These are phyloP conservation scores for Dromaius novaehollandiae DNA, from an alignment of 2,113 vertebrate genomes.

Conservation along the genomic window DNA sequence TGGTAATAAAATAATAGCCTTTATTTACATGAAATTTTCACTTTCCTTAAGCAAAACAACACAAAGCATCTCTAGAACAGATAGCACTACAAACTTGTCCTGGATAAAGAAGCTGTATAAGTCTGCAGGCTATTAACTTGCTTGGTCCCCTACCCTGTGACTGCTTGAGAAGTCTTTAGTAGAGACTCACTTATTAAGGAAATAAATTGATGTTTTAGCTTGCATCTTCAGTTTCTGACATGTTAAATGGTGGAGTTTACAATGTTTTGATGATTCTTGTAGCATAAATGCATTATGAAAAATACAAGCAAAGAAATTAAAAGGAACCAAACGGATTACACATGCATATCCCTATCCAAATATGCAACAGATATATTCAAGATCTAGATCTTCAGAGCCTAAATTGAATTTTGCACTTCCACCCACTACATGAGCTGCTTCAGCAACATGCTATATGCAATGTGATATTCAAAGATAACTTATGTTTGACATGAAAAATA, in stretches of 20 bases:
- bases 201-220: neutral
- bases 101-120: neutral
- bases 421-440: neutral
- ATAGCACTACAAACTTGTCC: neutral
- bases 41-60: neutral
- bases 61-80: neutral
- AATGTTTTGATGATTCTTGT: neutral
- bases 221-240: neutral
- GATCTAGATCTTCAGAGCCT: neutral
- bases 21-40: neutral
- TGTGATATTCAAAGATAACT: neutral
- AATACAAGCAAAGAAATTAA: neutral
- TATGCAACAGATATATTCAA: neutral
- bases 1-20: neutral
- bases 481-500: neutral
- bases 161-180: neutral
- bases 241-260: neutral
- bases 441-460: neutral
- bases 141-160: neutral
- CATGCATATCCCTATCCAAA: neutral
- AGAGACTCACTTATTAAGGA: neutral
- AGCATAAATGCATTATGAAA: neutral
- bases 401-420: neutral
- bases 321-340: neutral
- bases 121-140: neutral